These are phyloP conservation scores for Ditylenchus dipsaci DNA, from an alignment of 1,140 invertebrate species.

Conservation along the genomic window DNA sequence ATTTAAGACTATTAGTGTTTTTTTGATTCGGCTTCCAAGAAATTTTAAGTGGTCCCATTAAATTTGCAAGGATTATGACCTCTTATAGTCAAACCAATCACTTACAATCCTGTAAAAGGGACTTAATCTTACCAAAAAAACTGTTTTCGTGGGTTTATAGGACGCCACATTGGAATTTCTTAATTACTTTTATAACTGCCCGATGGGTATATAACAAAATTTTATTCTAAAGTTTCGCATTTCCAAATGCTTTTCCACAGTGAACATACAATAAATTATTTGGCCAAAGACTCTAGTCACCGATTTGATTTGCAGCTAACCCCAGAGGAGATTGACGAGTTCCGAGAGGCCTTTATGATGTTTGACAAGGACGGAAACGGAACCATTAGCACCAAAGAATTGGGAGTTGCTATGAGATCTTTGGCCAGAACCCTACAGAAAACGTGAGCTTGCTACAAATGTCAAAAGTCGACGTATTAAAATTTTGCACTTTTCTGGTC, in stretches of 20 bases:
- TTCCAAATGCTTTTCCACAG: too few species aligned
- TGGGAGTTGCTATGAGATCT: slow-evolving; percentile 97
- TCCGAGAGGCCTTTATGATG: slow-evolving; percentile 97
- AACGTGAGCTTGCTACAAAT: slow-evolving; percentile 64
- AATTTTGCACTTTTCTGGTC: background rate
- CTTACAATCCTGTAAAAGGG: too few species aligned
- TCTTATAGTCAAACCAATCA: too few species aligned
- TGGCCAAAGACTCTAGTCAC: background rate
- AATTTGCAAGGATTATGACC: too few species aligned
- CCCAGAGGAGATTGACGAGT: slow-evolving; percentile 66
- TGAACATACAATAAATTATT: background rate
- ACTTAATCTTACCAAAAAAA: too few species aligned
- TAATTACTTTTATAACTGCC: too few species aligned
- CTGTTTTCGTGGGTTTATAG: too few species aligned
- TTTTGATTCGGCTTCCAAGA: too few species aligned
- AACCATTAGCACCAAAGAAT: slow-evolving; percentile 84
- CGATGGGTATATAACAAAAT: background rate
- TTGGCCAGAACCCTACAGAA: slow-evolving; percentile 97
- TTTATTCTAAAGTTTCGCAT: background rate
- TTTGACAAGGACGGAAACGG: slow-evolving; percentile 99
- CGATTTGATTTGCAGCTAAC: slow-evolving; percentile 35
- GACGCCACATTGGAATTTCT: too few species aligned
- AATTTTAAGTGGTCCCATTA: too few species aligned
- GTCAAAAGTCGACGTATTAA: background rate
- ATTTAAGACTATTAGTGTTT: too few species aligned